Conservation (phyloP, 1,140 invertebrate genomes). For the Bombyx mandarina region DNA sequence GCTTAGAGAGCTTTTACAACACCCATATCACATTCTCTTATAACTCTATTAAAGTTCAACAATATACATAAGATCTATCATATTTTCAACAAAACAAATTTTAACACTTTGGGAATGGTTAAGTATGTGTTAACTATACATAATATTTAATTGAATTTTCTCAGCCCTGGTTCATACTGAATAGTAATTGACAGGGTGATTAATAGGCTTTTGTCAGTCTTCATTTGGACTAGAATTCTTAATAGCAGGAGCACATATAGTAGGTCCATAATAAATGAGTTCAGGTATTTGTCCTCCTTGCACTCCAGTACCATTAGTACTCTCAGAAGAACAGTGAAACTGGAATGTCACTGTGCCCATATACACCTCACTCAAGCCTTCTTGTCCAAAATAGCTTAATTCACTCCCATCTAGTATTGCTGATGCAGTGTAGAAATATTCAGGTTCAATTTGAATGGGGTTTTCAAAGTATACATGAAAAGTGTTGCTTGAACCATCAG, state of each 20-base stretch:
- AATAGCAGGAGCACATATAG: conserved; percentile 58
- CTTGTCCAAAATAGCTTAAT: conserved; percentile 95
- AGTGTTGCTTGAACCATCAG: conserved; percentile 93
- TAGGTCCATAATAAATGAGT: conserved; percentile 91
- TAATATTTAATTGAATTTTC: conserved; percentile 11
- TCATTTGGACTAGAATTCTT: conserved; percentile 44
- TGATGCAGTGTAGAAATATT: conserved; percentile 91
- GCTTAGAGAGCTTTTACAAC: conserved; percentile 64
- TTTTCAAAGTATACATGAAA: conserved; percentile 95
- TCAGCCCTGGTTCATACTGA: conserved; percentile 28
- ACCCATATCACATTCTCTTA: conserved; percentile 65
- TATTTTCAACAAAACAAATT: conserved; percentile 49
- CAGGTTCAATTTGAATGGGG: conserved; percentile 92
- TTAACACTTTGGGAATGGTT: conserved; percentile 44
- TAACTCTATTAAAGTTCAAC: conserved; percentile 38
- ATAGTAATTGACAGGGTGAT: conserved; percentile 37
- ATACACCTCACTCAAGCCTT: conserved; percentile 91
- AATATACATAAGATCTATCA: conserved; percentile 49
- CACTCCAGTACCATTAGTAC: conserved; percentile 94
- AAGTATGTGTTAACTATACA: conserved; percentile 27
- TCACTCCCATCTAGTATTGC: conserved; percentile 91
- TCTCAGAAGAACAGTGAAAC: conserved; percentile 94
- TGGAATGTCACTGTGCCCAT: conserved; percentile 92
- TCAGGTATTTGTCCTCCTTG: conserved; percentile 96
- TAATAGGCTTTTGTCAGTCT: conserved; percentile 53